Evolutionary conservation across 2,113 vertebrate genomes (phyloP).

Genomic region (Epinephelus cyanopodus): DNA sequence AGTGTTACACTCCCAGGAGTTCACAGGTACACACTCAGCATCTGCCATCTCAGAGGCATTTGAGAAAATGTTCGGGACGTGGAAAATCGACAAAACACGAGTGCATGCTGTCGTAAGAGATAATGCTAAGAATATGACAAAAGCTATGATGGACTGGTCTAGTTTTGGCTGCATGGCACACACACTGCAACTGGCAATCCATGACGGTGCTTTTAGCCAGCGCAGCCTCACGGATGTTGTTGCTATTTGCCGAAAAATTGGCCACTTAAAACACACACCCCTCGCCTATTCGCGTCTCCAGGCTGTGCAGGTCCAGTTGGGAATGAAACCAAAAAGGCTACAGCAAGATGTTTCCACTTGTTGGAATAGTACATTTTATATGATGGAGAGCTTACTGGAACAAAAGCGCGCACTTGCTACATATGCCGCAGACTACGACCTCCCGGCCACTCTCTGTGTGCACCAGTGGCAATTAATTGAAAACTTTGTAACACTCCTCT

Average conservation of each 20-base stretch:
- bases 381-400: background rate
- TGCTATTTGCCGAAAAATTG: too few relatives aligned
- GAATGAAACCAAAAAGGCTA: background rate
- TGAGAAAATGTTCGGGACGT: background rate
- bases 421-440: too few relatives aligned
- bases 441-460: too few relatives aligned
- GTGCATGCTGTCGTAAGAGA: background rate
- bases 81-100: background rate
- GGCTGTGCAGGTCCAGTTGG: background rate
- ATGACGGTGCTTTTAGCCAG: background rate
- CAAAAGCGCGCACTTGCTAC: background rate
- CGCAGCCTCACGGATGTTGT: too few relatives aligned
- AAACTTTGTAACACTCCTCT: too few relatives aligned
- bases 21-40: background rate
- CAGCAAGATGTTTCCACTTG: background rate
- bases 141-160: background rate
- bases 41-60: background rate
- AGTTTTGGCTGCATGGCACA: background rate
- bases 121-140: background rate
- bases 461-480: too few relatives aligned
- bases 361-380: background rate
- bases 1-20: background rate
- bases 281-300: background rate
- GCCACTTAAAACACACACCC: background rate
- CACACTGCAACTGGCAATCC: background rate